phyloP scores from a whole-genome alignment of 2,888 invertebrate genomes.

The Apoderus coryli region DNA sequence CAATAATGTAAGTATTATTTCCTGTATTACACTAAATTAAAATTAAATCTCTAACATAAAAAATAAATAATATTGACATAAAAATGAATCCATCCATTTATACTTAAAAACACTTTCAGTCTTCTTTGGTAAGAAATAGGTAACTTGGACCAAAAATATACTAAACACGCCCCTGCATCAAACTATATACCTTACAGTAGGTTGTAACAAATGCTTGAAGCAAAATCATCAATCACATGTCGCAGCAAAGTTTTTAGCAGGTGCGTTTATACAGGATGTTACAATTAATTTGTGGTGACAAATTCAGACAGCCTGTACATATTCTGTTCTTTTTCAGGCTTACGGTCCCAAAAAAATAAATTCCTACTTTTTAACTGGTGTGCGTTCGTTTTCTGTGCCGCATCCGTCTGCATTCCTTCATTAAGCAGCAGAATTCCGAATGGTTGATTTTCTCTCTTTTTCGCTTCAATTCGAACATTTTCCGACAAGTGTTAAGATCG shows the following conservation, averaged over 20 bases:
- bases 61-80: constrained; percentile 25
- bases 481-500: constrained; percentile 53
- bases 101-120: constrained; percentile 33
- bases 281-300: too few relatives aligned
- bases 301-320: too few relatives aligned
- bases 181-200: too few relatives aligned
- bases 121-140: constrained; percentile 41
- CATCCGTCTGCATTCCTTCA: constrained; percentile 26
- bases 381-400: constrained; percentile 20
- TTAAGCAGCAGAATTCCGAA: constrained; percentile 29
- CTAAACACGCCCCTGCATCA: too few relatives aligned
- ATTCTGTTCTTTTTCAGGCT: too few relatives aligned
- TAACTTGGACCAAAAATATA: too few relatives aligned
- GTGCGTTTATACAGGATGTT: too few relatives aligned
- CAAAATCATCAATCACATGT: too few relatives aligned
- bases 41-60: constrained; percentile 14
- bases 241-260: too few relatives aligned
- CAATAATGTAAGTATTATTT: too few relatives aligned
- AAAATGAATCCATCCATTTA: constrained; percentile 25
- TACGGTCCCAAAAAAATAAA: not conserved
- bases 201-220: too few relatives aligned
- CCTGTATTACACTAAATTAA: constrained; percentile 12
- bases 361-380: not conserved
- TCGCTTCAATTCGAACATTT: constrained; percentile 32
- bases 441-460: constrained; percentile 35